Evolutionary conservation across 2,797 vertebrate genomes (phyloP).

Genomic region (Pseudotriccus pelzelni): DNA sequence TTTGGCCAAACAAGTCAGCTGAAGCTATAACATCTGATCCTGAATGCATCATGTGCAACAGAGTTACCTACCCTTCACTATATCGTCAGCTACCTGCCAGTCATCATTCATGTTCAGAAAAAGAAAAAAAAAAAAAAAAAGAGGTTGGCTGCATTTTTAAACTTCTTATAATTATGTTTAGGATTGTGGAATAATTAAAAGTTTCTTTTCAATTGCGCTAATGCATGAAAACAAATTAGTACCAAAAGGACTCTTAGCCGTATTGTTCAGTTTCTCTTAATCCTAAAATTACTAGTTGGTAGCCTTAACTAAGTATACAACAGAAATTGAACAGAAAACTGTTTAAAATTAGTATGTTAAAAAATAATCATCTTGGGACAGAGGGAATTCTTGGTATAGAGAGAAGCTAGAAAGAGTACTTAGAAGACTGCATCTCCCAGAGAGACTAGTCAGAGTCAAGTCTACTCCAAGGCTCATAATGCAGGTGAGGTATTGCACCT

Average conservation of each 20-base stretch:
- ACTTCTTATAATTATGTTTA: neutral
- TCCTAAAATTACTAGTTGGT: neutral
- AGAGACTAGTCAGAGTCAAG: neutral
- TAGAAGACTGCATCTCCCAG: neutral
- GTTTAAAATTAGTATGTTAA: neutral
- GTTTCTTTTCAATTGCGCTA: neutral
- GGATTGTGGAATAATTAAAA: neutral
- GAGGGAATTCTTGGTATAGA: too few species aligned
- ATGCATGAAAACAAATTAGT: neutral
- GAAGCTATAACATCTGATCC: neutral
- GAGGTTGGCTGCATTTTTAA: neutral
- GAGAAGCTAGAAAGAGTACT: neutral
- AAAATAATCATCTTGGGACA: neutral
- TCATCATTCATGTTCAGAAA: neutral
- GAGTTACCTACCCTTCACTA: neutral
- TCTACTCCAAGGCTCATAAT: neutral
- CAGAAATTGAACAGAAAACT: neutral
- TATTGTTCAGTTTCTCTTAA: neutral
- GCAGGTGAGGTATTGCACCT: neutral
- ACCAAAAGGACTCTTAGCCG: neutral
- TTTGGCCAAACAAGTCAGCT: neutral
- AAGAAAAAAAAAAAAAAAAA: neutral
- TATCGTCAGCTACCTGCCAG: neutral
- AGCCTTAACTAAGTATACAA: neutral
- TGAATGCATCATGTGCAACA: neutral